A percentile compares a stretch with the other conserved stretches of the same genome.
These are phyloP conservation scores for Pseudomyrmex sp. DNA, from an alignment of 1,140 invertebrate species.

Conservation along the genomic window DNA sequence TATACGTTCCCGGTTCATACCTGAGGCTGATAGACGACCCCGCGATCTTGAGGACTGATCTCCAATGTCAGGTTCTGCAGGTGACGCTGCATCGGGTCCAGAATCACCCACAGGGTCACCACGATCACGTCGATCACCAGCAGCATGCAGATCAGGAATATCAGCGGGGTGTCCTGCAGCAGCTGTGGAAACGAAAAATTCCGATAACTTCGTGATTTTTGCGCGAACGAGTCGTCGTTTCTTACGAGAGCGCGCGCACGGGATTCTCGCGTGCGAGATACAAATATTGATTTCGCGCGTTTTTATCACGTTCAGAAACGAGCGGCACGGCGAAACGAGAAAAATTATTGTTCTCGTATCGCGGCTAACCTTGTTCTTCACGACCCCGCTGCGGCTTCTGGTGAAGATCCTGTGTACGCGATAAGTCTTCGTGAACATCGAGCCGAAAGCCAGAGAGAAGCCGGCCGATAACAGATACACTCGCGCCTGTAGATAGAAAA, in stretches of 20 bases:
- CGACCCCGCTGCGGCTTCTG: conserved; percentile 88
- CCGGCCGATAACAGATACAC: conserved; percentile 95
- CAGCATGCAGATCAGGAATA: conserved; percentile 91
- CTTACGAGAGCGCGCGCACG: neutral
- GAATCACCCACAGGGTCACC: conserved; percentile 91
- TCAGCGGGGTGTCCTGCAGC: conserved; percentile 93
- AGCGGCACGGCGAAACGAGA: no score
- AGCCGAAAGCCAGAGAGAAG: conserved; percentile 94
- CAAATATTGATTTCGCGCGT: conserved; percentile 21
- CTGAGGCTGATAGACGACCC: conserved; percentile 95
- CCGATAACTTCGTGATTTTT: conserved; percentile 31
- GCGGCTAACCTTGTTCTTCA: conserved; percentile 87
- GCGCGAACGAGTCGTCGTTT: neutral
- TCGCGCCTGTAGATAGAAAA: conserved; percentile 88
- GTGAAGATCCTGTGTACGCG: conserved; percentile 94
- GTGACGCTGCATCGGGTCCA: conserved; percentile 94
- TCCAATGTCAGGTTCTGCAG: conserved; percentile 93
- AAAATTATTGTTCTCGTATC: conserved; percentile 30
- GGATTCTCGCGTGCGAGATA: neutral
- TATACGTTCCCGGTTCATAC: conserved; percentile 69
- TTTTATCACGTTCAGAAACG: neutral
- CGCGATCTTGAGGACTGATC: conserved; percentile 90
- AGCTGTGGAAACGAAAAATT: conserved; percentile 83
- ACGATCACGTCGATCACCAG: conserved; percentile 91
- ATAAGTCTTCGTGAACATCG: conserved; percentile 96